A percentile compares a stretch with the other conserved stretches of the same genome.
Conservation (phyloP, 2,797 vertebrate genomes). For the Octomys mimax region DNA sequence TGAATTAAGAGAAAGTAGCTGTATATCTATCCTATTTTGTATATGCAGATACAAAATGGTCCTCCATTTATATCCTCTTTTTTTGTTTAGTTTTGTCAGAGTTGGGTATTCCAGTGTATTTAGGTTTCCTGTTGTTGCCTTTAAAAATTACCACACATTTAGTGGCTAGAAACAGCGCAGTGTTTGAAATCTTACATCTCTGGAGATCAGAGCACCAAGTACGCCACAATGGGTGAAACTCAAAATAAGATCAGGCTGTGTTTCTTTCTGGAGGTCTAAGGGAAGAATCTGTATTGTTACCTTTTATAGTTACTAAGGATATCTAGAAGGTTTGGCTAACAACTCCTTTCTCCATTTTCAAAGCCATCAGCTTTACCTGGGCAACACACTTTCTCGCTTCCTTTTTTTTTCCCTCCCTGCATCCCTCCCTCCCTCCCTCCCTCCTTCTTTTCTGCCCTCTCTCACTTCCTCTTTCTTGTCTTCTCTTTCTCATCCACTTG, state of each 20-base stretch:
- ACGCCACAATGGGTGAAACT: neutral
- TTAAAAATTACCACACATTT: neutral
- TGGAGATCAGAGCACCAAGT: neutral
- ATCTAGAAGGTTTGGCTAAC: neutral
- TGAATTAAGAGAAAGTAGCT: too few species aligned
- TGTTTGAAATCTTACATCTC: neutral
- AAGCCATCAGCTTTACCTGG: neutral
- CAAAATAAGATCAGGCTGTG: too few species aligned
- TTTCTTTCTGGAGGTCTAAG: neutral
- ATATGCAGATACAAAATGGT: too few species aligned
- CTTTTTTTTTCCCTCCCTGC: too few species aligned
- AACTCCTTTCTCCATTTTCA: neutral
- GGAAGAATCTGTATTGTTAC: neutral
- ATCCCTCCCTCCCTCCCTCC: too few species aligned
- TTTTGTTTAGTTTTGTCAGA: too few species aligned
- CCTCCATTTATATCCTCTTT: too few species aligned
- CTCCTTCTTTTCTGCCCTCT: neutral
- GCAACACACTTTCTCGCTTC: neutral
- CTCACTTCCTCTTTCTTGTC: neutral
- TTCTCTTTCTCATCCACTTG: neutral
- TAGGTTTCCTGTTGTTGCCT: neutral
- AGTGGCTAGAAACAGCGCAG: neutral
- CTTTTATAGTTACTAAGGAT: neutral
- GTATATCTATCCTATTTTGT: too few species aligned
- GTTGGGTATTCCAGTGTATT: neutral